These are phyloP conservation scores for Lepilemur septentrionalis DNA, from an alignment of 2,797 vertebrate genomes.

Conservation along the genomic window DNA sequence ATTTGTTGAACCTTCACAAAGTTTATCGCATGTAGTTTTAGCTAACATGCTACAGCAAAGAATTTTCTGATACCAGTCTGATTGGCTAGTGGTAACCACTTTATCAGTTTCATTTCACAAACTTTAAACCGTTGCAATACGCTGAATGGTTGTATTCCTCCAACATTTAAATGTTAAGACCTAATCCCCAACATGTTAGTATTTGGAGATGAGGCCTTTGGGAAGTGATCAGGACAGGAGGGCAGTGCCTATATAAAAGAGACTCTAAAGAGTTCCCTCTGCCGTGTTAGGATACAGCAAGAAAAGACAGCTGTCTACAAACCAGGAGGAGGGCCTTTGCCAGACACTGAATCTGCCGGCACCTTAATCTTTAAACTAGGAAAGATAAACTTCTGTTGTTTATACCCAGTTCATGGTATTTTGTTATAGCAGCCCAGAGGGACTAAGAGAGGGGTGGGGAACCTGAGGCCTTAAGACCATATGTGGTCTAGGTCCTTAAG, in stretches of 20 bases:
- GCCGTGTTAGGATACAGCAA: background rate
- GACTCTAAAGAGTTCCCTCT: background rate
- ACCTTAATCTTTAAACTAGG: background rate
- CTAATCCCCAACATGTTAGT: background rate
- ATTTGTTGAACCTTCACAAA: background rate
- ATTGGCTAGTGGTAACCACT: background rate
- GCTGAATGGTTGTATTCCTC: background rate
- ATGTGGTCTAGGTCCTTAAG: no score
- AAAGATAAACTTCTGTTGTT: background rate
- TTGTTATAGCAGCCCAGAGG: background rate
- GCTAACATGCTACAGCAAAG: background rate
- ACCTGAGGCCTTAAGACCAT: no score
- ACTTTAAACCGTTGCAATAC: background rate
- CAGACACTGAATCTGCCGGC: background rate
- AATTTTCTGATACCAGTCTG: background rate
- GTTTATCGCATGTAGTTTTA: constrained; percentile 42
- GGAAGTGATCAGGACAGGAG: background rate
- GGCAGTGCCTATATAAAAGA: background rate
- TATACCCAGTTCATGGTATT: background rate
- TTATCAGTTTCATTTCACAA: background rate
- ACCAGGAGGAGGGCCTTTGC: background rate
- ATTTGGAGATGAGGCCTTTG: background rate
- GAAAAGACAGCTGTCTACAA: background rate
- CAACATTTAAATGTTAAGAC: background rate
- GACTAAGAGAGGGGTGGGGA: background rate